A percentile compares a stretch with the other conserved stretches of the same genome.
phyloP scores from a whole-genome alignment of 35 echinoderm and acorn worm species.

The Ophioderma brevispina region DNA sequence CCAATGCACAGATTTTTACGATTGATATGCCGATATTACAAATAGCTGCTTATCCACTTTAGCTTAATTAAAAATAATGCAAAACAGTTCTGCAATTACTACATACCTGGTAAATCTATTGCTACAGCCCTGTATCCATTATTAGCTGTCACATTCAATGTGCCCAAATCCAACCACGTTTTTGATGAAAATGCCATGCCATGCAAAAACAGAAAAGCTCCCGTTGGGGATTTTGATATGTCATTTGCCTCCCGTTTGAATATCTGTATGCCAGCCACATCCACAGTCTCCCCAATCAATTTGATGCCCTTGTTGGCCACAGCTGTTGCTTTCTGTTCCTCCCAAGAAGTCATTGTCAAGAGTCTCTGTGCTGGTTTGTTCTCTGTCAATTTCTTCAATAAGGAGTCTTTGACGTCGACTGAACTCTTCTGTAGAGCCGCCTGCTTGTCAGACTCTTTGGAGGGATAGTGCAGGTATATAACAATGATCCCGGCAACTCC shows the following conservation, averaged over 20 bases:
- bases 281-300: background rate
- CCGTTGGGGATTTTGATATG: conserved; percentile 9
- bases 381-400: background rate
- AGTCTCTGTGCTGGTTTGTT: background rate
- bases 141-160: conserved; percentile 75
- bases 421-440: background rate
- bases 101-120: conserved; percentile 90
- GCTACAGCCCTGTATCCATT: conserved; percentile 85
- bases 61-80: too few relatives aligned
- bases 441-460: background rate
- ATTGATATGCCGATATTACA: too few relatives aligned
- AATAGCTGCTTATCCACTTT: too few relatives aligned
- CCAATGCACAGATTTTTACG: too few relatives aligned
- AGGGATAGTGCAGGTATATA: background rate
- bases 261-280: background rate
- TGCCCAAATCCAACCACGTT: conserved; percentile 90
- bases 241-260: background rate
- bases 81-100: too few relatives aligned
- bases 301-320: background rate
- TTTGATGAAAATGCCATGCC: conserved; percentile 68
- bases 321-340: background rate
- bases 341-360: background rate
- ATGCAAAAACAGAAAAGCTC: conserved; percentile 79
- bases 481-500: background rate
- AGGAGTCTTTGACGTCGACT: background rate